Percentiles rank a stretch among this genome's conserved stretches.
Conservation (phyloP, 2,113 vertebrate genomes). For the Mormyrus lacerda region DNA sequence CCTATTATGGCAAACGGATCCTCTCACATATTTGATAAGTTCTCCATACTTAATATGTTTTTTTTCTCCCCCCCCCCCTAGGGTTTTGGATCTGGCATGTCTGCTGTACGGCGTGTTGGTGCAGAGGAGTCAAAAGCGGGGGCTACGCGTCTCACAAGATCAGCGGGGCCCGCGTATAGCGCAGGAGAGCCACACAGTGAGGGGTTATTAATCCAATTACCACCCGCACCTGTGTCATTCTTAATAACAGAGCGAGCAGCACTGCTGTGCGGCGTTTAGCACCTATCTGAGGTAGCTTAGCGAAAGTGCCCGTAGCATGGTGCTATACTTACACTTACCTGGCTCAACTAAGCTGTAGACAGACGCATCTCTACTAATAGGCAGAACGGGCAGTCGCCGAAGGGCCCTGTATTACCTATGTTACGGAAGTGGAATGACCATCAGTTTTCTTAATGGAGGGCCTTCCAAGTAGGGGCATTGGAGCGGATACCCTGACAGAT, state of each 20-base stretch:
- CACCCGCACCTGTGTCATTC: conserved; percentile 12
- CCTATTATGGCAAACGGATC: conserved; percentile 18
- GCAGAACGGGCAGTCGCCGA: background rate
- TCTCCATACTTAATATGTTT: background rate
- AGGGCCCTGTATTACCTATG: background rate
- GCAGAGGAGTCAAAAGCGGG: background rate
- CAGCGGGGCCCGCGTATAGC: background rate
- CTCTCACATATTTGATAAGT: background rate
- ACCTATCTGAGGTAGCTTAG: conserved; percentile 13
- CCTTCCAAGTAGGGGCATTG: background rate
- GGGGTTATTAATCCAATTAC: conserved; percentile 22
- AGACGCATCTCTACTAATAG: background rate
- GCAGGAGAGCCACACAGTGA: background rate
- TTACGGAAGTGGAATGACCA: background rate
- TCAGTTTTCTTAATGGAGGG: background rate
- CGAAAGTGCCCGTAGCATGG: background rate
- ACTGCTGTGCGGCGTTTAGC: background rate
- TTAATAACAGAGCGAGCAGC: conserved; percentile 8
- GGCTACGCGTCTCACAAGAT: conserved; percentile 4
- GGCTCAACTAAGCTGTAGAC: background rate
- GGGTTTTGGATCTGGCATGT: background rate
- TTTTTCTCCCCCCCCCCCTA: background rate
- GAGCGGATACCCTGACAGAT: background rate
- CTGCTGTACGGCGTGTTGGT: background rate
- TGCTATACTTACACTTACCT: background rate